phyloP scores from a whole-genome alignment of 2,113 vertebrate species.

The Hippocampus mohnikei region DNA sequence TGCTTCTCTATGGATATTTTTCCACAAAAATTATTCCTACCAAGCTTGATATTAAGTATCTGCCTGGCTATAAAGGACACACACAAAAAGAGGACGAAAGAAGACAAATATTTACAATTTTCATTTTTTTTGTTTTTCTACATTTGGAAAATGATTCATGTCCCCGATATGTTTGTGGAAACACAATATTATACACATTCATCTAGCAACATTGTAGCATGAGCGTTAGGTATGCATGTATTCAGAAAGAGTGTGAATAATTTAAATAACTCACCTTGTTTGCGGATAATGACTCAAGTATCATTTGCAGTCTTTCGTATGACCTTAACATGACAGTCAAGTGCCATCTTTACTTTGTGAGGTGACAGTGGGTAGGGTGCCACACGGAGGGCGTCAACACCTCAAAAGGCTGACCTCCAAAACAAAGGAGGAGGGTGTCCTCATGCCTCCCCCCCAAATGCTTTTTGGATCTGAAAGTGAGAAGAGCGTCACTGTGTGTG shows the following conservation, averaged over 20 bases:
- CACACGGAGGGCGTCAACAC: conserved; percentile 34
- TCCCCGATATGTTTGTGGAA: not conserved
- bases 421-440: conserved; percentile 35
- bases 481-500: conserved; percentile 34
- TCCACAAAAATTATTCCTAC: too few relatives aligned
- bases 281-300: conserved; percentile 44
- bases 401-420: conserved; percentile 45
- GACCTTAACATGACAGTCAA: conserved; percentile 50
- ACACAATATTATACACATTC: not conserved
- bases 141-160: too few relatives aligned
- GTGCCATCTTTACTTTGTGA: conserved; percentile 28
- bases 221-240: not conserved
- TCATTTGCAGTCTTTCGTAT: conserved; percentile 32
- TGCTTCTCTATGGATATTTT: too few relatives aligned
- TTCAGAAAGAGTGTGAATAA: not conserved
- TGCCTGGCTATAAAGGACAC: too few relatives aligned
- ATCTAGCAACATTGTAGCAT: not conserved
- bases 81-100: too few relatives aligned
- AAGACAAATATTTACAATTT: too few relatives aligned
- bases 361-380: conserved; percentile 38
- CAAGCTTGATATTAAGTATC: too few relatives aligned
- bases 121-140: too few relatives aligned
- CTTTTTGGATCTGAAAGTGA: conserved; percentile 25
- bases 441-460: conserved; percentile 50
- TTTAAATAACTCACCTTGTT: conserved; percentile 9